Evolutionary conservation across 2,888 invertebrate genomes (phyloP).

Genomic region (Pyrrhia umbra): DNA sequence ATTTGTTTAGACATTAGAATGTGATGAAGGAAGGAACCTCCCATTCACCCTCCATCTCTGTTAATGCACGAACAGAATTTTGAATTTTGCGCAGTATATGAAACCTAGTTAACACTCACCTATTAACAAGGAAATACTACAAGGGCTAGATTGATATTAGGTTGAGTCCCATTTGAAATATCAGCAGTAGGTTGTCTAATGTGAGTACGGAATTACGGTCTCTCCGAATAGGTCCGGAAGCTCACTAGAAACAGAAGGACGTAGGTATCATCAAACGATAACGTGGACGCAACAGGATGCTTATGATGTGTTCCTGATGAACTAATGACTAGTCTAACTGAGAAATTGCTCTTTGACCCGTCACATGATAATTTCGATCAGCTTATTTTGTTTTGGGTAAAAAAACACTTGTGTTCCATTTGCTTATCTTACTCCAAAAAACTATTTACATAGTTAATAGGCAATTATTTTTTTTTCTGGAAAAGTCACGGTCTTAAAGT

Average conservation of each 20-base stretch:
- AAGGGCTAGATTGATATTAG: neutral
- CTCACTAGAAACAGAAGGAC: constrained; percentile 26
- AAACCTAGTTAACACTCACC: too few relatives aligned
- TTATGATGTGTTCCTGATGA: constrained; percentile 69
- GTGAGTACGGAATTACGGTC: neutral
- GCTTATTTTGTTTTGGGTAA: constrained; percentile 6
- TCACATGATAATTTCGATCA: constrained; percentile 27
- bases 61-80: neutral
- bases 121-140: too few relatives aligned
- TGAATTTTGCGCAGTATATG: too few relatives aligned
- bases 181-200: constrained; percentile 1
- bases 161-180: neutral
- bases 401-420: neutral
- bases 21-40: too few relatives aligned
- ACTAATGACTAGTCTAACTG: constrained; percentile 62
- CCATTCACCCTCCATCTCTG: too few relatives aligned
- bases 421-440: constrained; percentile 8
- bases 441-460: constrained; percentile 7
- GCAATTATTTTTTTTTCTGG: too few relatives aligned
- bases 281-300: constrained; percentile 58
- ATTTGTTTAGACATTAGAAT: too few relatives aligned
- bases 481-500: too few relatives aligned
- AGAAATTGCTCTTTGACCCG: constrained; percentile 64
- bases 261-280: constrained; percentile 47
- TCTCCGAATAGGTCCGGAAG: neutral